Evolutionary conservation across 2,888 invertebrate species (phyloP), one percentile per base, ranked within the genome.

Genomic region (Nomada flava): DNA sequence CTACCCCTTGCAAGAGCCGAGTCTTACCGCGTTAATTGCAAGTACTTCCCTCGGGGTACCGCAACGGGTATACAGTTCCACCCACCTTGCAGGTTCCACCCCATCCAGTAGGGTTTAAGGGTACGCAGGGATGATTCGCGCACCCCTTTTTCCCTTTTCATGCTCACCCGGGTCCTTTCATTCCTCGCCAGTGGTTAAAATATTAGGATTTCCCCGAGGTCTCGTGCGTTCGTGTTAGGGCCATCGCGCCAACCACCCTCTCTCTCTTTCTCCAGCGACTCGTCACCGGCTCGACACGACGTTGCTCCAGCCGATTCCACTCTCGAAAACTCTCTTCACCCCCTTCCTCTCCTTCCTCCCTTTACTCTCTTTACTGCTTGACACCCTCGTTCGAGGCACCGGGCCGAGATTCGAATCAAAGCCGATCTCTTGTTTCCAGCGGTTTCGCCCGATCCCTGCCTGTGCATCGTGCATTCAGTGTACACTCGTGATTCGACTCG

Each of bases 21-120:
- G 89, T 91, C 91, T 91, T 90, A 91, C 90, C 88, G 89, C 89
- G 91, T 91, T 91, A 91, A 91, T 91, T 91, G 90, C 90, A 88
- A 91, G 91, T 91, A 91, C 91, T 91, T 89, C 89, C 89, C 90
- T 87, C 83, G 86, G 90, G 91, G 90, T 87, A 88, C 89, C 89
- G 88, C 90, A 90, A 87, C 88, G 82, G 81, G 84, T 79, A 79
- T 79, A 86, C 78, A 78, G 80, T 80, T 80, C 84, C 83, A 85
- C 77, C 86, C 77, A 71, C 74, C 84, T 79, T 69, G 68, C 81
- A 72, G 60, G 52, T 73, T 75, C 72, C 59, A 62, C 71, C 71
- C 74, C 75, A 70, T 73, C 70, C 73, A 79, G 69, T 62, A 69
- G 68, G 80, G 73, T 86, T 84, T 83, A 82, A 86, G 82, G 82